These are phyloP conservation scores for Dorcus parallelipipedus DNA, from an alignment of 2,888 invertebrate species.

Conservation along the genomic window DNA sequence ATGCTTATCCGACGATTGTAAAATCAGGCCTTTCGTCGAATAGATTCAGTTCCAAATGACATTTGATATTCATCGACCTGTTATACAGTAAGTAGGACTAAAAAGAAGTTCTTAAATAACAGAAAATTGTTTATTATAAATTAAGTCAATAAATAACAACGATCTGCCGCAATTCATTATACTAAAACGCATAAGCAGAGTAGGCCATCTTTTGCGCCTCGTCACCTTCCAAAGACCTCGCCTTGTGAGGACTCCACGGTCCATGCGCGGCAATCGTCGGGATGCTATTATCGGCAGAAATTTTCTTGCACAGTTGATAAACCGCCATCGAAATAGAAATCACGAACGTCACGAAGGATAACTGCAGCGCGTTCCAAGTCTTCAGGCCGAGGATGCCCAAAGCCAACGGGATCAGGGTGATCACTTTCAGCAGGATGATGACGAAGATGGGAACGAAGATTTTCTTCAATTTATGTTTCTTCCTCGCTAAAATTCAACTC, in stretches of 20 bases:
- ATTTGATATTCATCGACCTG: too few species aligned
- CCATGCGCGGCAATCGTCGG: constrained; percentile 56
- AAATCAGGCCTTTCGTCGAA: too few species aligned
- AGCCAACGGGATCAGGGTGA: constrained; percentile 80
- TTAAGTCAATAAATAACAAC: constrained; percentile 5
- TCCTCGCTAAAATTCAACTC: constrained; percentile 8
- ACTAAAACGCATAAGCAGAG: constrained; percentile 54
- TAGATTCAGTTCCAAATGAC: too few species aligned
- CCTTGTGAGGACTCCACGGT: constrained; percentile 40
- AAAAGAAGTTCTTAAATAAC: background rate
- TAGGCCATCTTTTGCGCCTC: constrained; percentile 71
- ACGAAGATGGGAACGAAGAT: constrained; percentile 80
- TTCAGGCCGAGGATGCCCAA: constrained; percentile 81
- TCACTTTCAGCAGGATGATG: constrained; percentile 78
- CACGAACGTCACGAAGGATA: constrained; percentile 84
- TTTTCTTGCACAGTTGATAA: constrained; percentile 84
- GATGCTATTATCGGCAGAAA: constrained; percentile 63
- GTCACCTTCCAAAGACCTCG: constrained; percentile 47
- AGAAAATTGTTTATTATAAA: constrained; percentile 8
- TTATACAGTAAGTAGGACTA: too few species aligned
- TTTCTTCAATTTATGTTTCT: constrained; percentile 66
- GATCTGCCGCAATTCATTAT: background rate
- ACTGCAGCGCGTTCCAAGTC: constrained; percentile 83
- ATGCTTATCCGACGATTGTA: too few species aligned
- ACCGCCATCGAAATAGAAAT: constrained; percentile 79